These are phyloP conservation scores for Amitus sp. DNA, from an alignment of 2,888 invertebrate genomes.

Conservation along the genomic window DNA sequence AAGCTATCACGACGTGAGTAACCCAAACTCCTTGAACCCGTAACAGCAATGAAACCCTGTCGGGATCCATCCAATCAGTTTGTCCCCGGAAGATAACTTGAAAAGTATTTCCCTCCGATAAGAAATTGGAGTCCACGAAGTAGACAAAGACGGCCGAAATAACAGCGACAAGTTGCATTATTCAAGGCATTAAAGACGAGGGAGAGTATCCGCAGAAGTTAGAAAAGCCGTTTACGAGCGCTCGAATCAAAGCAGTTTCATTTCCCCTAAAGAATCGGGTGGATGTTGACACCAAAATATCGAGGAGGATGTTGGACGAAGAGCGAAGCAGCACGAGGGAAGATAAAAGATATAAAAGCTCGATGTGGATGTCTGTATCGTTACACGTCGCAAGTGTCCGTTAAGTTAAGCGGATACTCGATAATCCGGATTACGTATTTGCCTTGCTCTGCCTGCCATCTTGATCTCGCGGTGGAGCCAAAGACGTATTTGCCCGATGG, in stretches of 20 bases:
- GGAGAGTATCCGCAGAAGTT: constrained; percentile 1
- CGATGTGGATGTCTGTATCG: constrained; percentile 48
- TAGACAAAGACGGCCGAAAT: no score
- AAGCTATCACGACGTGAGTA: no score
- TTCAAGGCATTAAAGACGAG: no score
- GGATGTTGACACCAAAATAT: neutral
- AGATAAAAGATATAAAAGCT: constrained; percentile 20
- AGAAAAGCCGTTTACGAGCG: neutral
- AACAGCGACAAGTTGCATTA: no score
- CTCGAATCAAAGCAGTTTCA: constrained; percentile 4
- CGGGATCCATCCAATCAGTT: no score
- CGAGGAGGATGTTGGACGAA: constrained; percentile 14
- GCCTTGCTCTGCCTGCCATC: constrained; percentile 57
- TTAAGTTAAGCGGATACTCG: constrained; percentile 63
- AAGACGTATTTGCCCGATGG: constrained; percentile 60
- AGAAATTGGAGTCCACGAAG: no score
- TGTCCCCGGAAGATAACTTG: no score
- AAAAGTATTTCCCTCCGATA: no score
- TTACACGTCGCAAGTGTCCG: constrained; percentile 61
- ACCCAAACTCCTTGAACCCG: no score
- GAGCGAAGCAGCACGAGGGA: constrained; percentile 16
- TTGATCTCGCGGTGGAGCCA: constrained; percentile 54
- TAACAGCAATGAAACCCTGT: no score
- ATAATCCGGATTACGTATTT: constrained; percentile 66
- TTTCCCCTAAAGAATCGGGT: constrained; percentile 4